Base-by-base conservation (phyloP, 1,140 invertebrate species). In the Micrasema minimum region DNA sequence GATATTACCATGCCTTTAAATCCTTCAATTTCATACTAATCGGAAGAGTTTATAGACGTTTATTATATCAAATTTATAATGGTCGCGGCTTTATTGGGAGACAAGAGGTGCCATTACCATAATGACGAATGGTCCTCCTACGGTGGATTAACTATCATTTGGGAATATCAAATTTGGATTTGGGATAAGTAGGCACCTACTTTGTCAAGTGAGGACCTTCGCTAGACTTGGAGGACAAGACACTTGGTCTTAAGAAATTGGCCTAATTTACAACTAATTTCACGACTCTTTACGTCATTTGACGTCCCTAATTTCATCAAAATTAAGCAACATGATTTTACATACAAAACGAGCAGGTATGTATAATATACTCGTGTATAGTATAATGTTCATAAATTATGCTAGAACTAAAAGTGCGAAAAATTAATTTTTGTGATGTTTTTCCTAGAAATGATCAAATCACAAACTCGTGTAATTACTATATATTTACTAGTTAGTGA, bases 11-110 rank as follows among this genome's bases (percentile, higher is more conserved):
- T 38, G n/a, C 57, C 43, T 61, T 35, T 61, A 61, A 61, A 61
- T 61, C 57, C 57, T 61, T 61, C 57, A 61, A 61, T 61, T 61
- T 61, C n/a, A 9, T 20, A 18, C 37, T 61, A 61, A 61, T 61
- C 37, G 57, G 38, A 43, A 61, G 20, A 61, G 57, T 43, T 61
- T 61, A 61, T 35, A 61, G 37, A 43, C 57, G 38, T 22, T 61
- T 41, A 61, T 43, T n/a, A n/a, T n/a, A n/a, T n/a, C n/a, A n/a
- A n/a, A n/a, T n/a, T n/a, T n/a, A 35, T 35, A 16, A n/a, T n/a
- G 11, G 37, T 20, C 57, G 26, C 7, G 51, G 20, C 38, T 18
- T 12, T 43, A 43, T 9, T n/a, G 18, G 38, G 57, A 16, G 57
- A 61, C 57, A 57, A 35, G 23, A 10, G n/a, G 10, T 10, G 5